phyloP scores from a whole-genome alignment of 2,113 vertebrate species.

The Tursiops truncatus region DNA sequence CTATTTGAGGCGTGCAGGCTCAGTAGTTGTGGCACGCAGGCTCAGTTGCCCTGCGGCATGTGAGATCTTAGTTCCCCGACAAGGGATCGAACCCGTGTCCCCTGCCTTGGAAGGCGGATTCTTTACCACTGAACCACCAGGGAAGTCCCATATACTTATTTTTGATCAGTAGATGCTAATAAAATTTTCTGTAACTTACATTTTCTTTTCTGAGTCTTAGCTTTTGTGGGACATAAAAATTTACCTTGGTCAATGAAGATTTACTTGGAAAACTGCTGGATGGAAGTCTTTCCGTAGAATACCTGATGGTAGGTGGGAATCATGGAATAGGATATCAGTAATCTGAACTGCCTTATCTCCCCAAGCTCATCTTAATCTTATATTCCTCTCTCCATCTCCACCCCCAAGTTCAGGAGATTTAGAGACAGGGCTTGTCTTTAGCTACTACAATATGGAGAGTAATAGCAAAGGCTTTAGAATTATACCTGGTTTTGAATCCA shows the following conservation, averaged over 20 bases:
- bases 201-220: neutral
- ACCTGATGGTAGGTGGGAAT: neutral
- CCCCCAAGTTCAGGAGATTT: neutral
- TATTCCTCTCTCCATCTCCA: neutral
- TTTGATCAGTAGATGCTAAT: neutral
- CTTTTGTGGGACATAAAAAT: neutral
- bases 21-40: too few species aligned
- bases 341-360: neutral
- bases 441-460: neutral
- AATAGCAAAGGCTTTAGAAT: neutral
- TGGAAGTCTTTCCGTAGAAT: neutral
- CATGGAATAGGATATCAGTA: neutral
- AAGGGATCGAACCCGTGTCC: too few species aligned
- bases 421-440: neutral
- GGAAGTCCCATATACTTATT: neutral
- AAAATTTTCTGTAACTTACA: neutral
- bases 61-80: too few species aligned
- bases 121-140: too few species aligned
- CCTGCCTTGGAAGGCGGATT: too few species aligned
- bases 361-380: neutral
- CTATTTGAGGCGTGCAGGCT: too few species aligned
- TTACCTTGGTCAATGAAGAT: neutral
- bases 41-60: too few species aligned
- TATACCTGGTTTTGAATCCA: neutral
- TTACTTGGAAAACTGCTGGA: neutral